A percentile compares a stretch with the other conserved stretches of the same genome.
phyloP scores from a whole-genome alignment of 2,113 vertebrate species.

The Guaruba guarouba region DNA sequence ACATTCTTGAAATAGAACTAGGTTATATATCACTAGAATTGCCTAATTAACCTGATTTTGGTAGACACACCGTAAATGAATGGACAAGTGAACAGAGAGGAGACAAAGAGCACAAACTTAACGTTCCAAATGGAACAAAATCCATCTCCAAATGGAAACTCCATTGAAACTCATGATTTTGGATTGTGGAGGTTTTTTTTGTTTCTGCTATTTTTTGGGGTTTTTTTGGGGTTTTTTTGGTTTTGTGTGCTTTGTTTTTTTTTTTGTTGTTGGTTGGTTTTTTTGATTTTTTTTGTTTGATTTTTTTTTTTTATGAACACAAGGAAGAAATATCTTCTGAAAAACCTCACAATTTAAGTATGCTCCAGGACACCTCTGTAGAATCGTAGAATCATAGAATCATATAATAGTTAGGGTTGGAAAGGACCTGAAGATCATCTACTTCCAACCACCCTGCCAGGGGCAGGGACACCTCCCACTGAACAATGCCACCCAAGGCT shows the following conservation, averaged over 20 bases:
- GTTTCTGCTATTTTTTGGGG: too few relatives aligned
- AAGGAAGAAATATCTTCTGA: not conserved
- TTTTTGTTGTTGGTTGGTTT: not conserved
- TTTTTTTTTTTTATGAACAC: not conserved
- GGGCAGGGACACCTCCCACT: too few relatives aligned
- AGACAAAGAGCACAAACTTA: not conserved
- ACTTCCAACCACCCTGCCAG: too few relatives aligned
- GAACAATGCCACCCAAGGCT: too few relatives aligned
- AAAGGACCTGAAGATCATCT: too few relatives aligned
- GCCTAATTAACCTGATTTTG: not conserved
- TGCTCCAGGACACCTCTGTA: not conserved
- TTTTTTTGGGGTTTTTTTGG: not conserved
- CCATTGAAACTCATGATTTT: not conserved
- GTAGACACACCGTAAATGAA: not conserved
- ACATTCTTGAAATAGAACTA: not conserved
- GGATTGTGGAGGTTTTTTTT: not conserved
- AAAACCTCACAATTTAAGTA: not conserved
- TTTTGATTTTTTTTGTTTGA: not conserved
- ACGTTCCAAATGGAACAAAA: too few relatives aligned
- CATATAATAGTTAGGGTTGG: too few relatives aligned
- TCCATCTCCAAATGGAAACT: not conserved
- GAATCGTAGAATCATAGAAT: too few relatives aligned
- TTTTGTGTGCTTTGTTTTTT: too few relatives aligned
- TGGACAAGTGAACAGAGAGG: not conserved
- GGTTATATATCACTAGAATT: not conserved